A percentile compares a stretch with the other conserved stretches of the same genome.
These are phyloP conservation scores for Yasuhikotakia modesta DNA, from an alignment of 2,797 vertebrate genomes.

Conservation along the genomic window DNA sequence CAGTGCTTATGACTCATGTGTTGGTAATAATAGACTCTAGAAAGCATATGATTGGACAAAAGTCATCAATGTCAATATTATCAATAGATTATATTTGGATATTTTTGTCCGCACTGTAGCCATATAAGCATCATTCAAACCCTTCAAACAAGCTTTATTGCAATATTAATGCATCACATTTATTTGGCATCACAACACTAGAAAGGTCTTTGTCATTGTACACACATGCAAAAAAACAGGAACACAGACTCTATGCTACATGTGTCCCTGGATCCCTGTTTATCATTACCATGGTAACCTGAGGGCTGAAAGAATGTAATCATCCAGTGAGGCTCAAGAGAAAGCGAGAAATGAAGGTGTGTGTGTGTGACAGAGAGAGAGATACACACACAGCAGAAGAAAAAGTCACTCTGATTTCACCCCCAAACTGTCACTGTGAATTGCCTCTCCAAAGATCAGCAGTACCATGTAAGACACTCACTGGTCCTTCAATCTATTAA, in stretches of 20 bases:
- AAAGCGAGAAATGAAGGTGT: slow-evolving; percentile 44
- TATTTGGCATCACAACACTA: slow-evolving; percentile 12
- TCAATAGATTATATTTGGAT: no score
- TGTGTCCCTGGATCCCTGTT: slow-evolving; percentile 32
- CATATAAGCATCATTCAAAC: not conserved
- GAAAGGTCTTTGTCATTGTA: not conserved
- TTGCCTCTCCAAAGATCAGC: slow-evolving; percentile 33
- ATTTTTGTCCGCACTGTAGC: not conserved
- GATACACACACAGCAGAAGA: not conserved
- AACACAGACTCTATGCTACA: not conserved
- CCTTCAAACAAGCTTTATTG: not conserved
- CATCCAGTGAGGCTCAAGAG: slow-evolving; percentile 42
- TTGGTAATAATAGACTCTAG: no score
- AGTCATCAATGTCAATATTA: no score
- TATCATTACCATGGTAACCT: slow-evolving; percentile 53
- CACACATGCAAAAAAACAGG: slow-evolving; percentile 3
- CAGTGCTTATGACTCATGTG: no score
- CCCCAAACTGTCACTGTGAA: slow-evolving; percentile 26
- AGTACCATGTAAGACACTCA: slow-evolving; percentile 32
- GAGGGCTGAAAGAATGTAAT: slow-evolving; percentile 43
- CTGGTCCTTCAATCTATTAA: slow-evolving; percentile 5
- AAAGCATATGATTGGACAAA: no score
- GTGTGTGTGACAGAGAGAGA: slow-evolving; percentile 4
- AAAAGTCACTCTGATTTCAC: slow-evolving; percentile 8
- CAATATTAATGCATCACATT: not conserved